Evolutionary conservation across 2,113 vertebrate genomes (phyloP).

Genomic region (Bothrops jararaca): DNA sequence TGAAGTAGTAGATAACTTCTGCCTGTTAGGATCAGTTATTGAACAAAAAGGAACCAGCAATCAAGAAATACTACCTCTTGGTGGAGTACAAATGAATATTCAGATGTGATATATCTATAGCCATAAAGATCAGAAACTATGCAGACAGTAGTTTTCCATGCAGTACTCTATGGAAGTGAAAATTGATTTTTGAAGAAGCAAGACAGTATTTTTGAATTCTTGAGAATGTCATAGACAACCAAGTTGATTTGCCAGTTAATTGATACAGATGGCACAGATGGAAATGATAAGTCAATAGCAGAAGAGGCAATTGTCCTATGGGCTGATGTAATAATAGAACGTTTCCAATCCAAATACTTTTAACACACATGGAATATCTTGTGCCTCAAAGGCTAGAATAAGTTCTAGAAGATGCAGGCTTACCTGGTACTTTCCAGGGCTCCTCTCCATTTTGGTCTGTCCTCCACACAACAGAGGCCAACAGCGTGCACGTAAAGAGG

Average conservation of each 20-base stretch:
- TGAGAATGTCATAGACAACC: not conserved
- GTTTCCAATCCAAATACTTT: not conserved
- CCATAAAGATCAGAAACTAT: not conserved
- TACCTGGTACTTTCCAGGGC: conserved; percentile 70
- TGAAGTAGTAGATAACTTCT: not conserved
- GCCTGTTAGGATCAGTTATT: not conserved
- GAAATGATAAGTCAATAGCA: not conserved
- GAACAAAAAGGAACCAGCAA: not conserved
- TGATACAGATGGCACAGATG: not conserved
- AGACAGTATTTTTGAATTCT: not conserved
- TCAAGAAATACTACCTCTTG: not conserved
- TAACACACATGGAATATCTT: not conserved
- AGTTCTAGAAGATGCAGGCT: not conserved
- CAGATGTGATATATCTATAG: not conserved
- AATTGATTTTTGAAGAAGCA: not conserved
- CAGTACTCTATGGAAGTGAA: not conserved
- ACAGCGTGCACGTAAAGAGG: conserved; percentile 79
- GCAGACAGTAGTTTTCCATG: not conserved
- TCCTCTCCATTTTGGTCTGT: conserved; percentile 65
- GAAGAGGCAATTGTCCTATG: not conserved
- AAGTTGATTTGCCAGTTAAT: not conserved
- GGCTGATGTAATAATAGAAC: not conserved
- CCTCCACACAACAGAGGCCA: conserved; percentile 85
- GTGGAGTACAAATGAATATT: not conserved
- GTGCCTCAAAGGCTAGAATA: not conserved